Evolutionary conservation across 2,113 vertebrate genomes (phyloP), one percentile per base, ranked within the genome.

Genomic region (Paramisgurnus dabryanus): DNA sequence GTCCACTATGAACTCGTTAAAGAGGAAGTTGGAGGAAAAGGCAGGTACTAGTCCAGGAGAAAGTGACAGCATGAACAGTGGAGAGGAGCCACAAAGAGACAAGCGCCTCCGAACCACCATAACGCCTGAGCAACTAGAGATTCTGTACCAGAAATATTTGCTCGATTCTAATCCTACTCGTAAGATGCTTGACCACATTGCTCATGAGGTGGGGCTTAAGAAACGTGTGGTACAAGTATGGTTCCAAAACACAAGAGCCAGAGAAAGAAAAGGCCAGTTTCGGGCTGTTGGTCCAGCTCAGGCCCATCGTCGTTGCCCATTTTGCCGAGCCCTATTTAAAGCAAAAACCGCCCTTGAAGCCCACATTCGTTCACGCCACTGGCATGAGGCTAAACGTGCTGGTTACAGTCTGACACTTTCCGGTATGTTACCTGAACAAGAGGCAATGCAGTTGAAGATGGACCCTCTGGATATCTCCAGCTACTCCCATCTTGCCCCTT

Each of bases 211-310:
- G 86, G 98, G 98, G 81, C 91, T 99, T 84, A 99, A 99, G 91
- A 99, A 99, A 86, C 95, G 97, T 0, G 98, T 99, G 39, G 98
- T 99, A n/a, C 98, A 99, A 85, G 98, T 99, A 55, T 99, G 97
- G 98, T 99, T 99, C 89, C 98, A 99, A 89, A 99, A 99, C 87
- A 99, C 98, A 2, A 93, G 98, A 67, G 98, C 98, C 0, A 93
- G 98, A 84, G 97, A 99, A 83, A 93, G 98, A 87, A 99, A 99
- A 86, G 98, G 98, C 15, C 98, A 99, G 86, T 99, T 99, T 88
- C 90, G 98, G 87, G 97, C 98, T 1, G 96, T 99, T 10, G 97
- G 97, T 61, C 97, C 98, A 6, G 96, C 98, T 12, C 98, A 99
- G 82, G 98, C 97, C 67, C 98, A 99, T 67, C 93, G 98, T 2